Evolutionary conservation across 2,797 vertebrate species (phyloP), one percentile per base, ranked within the genome.

Genomic region (Notolabrus celidotus): DNA sequence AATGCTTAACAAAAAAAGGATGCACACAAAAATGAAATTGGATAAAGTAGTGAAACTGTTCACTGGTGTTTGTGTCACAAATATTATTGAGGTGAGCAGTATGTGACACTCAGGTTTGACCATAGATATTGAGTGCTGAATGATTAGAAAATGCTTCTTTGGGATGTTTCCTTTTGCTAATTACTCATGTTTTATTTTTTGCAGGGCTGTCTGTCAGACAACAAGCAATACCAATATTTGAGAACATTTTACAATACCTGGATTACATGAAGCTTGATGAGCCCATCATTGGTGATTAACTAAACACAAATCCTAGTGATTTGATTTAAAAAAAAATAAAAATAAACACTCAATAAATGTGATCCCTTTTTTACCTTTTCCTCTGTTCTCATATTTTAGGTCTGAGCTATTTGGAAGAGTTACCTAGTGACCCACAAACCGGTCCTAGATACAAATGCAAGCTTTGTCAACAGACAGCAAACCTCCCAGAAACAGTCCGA

Each of bases 221-320:
- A 27, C 47, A 43, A 9, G 20, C 2, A 2, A 10, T 94, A 27
- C 94, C 93, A 0, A 62, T 84, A 34, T 95, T 94, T 86, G 73
- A 71, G 1, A 83, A 92, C 83, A 89, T 95, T 50, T n/a, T 71
- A 60, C 82, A 94, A 0, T 95, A 94, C 74, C 72, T 95, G 84
- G 74, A 91, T 50, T 95, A 92, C 89, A 76, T 95, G 74, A 87
- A 92, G 4, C 86, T 95, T 43, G 89, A 94, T 77, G 94, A 95
- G 55, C 94, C 95, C 19, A 92, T 95, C 56, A 92, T 95, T 65
- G 95, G 95, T 95, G 64, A 93, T 68, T 86, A 74, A 23, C 29
- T 9, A 25, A 2, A 12, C n/a, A 34, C 27, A 31, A 47, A 0
- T 14, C 43, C 8, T 14, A 2, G 6, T 27, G 27, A 7, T 31